Evolutionary conservation across 2,888 invertebrate species (phyloP).

Genomic region (Tinea trinotella): DNA sequence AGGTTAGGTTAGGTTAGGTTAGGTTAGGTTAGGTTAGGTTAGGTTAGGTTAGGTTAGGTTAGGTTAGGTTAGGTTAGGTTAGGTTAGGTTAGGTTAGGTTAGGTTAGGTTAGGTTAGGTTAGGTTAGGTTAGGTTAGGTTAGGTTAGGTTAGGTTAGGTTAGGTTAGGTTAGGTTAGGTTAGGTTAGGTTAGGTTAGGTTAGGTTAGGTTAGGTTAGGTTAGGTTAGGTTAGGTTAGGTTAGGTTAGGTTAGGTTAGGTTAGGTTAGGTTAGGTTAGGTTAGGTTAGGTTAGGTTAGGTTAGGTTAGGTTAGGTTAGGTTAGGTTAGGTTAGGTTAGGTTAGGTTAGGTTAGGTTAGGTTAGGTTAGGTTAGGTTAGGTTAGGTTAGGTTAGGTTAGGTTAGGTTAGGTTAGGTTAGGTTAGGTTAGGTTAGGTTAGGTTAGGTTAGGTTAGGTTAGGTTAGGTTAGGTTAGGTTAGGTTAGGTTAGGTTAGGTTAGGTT

Average conservation of each 20-base stretch:
- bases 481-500: slow-evolving; percentile 21
- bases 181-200: slow-evolving; percentile 20
- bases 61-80: slow-evolving; percentile 16
- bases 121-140: slow-evolving; percentile 21
- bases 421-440: slow-evolving; percentile 23
- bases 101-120: slow-evolving; percentile 17
- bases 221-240: slow-evolving; percentile 15
- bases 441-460: slow-evolving; percentile 23
- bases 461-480: slow-evolving; percentile 22
- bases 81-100: slow-evolving; percentile 19
- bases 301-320: slow-evolving; percentile 18
- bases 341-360: slow-evolving; percentile 18
- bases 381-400: slow-evolving; percentile 16
- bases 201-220: slow-evolving; percentile 20
- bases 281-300: slow-evolving; percentile 21
- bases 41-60: neutral
- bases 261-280: slow-evolving; percentile 22
- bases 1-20: neutral
- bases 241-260: slow-evolving; percentile 20
- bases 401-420: slow-evolving; percentile 22
- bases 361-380: slow-evolving; percentile 20
- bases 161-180: slow-evolving; percentile 20
- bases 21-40: neutral
- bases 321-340: slow-evolving; percentile 21
- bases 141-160: slow-evolving; percentile 20